Evolutionary conservation across 2,888 invertebrate genomes (phyloP).

Genomic region (Galerucella calmariensis): DNA sequence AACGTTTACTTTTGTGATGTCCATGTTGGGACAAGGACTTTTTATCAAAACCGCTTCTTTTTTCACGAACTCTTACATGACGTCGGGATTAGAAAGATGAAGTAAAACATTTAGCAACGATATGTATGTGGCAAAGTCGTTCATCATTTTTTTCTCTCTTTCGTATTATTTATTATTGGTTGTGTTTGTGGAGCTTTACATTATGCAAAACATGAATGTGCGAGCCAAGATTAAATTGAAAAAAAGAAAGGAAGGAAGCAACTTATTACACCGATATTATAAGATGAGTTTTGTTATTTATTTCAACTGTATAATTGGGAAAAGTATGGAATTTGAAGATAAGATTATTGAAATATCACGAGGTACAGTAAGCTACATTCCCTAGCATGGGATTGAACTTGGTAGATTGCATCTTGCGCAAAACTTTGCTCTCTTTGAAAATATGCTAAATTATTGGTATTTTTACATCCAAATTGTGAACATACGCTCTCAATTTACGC

Average conservation of each 20-base stretch:
- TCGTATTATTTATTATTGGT: neutral
- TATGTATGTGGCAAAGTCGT: conserved; percentile 7
- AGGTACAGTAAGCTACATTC: too few species aligned
- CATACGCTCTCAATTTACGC: too few species aligned
- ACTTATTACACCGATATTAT: too few species aligned
- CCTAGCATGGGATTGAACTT: too few species aligned
- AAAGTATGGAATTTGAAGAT: too few species aligned
- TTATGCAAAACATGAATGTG: neutral
- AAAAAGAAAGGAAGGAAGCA: neutral
- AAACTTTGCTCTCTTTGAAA: too few species aligned
- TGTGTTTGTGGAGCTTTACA: neutral
- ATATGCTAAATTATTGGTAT: too few species aligned
- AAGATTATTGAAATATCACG: too few species aligned
- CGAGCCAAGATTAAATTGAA: neutral
- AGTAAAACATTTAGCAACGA: conserved; percentile 8
- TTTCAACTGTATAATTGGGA: too few species aligned
- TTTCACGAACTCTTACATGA: conserved; percentile 8
- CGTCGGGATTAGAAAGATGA: conserved; percentile 16
- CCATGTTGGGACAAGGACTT: conserved; percentile 44
- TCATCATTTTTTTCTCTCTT: neutral
- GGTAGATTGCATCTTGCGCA: too few species aligned
- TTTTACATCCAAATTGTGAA: too few species aligned
- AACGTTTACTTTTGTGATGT: conserved; percentile 25
- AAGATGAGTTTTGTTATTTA: too few species aligned
- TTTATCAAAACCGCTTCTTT: conserved; percentile 29